These are phyloP conservation scores for Dicaeum eximium DNA, from an alignment of 2,113 vertebrate genomes.

Conservation along the genomic window DNA sequence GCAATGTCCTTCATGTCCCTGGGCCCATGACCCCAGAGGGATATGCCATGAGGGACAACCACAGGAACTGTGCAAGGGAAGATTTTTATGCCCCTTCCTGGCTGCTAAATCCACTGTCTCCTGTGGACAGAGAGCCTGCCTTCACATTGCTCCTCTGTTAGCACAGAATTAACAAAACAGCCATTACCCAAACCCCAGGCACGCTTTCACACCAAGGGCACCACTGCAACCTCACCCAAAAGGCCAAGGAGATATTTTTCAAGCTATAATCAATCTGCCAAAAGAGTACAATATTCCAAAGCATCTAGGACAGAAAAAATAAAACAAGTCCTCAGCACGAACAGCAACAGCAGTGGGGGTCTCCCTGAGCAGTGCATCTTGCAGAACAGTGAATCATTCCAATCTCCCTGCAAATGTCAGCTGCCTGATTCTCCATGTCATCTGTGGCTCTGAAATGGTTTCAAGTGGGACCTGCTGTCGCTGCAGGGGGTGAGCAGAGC, in stretches of 20 bases:
- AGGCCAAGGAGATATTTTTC: background rate
- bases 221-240: background rate
- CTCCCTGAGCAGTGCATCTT: background rate
- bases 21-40: background rate
- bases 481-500: background rate
- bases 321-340: background rate
- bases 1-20: background rate
- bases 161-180: background rate
- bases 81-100: background rate
- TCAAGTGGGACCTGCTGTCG: constrained; percentile 11
- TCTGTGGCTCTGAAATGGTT: background rate
- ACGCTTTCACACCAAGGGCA: background rate
- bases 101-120: background rate
- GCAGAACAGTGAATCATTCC: constrained; percentile 32
- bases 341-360: background rate
- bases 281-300: background rate
- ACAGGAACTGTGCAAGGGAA: fast-evolving
- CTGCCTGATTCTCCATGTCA: constrained; percentile 1
- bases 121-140: background rate
- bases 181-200: background rate
- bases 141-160: background rate
- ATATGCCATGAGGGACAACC: background rate
- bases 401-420: constrained; percentile 40
- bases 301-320: background rate
- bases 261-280: background rate